Evolutionary conservation across 1,140 invertebrate genomes (phyloP).

Genomic region (Harpegnathos saltator): DNA sequence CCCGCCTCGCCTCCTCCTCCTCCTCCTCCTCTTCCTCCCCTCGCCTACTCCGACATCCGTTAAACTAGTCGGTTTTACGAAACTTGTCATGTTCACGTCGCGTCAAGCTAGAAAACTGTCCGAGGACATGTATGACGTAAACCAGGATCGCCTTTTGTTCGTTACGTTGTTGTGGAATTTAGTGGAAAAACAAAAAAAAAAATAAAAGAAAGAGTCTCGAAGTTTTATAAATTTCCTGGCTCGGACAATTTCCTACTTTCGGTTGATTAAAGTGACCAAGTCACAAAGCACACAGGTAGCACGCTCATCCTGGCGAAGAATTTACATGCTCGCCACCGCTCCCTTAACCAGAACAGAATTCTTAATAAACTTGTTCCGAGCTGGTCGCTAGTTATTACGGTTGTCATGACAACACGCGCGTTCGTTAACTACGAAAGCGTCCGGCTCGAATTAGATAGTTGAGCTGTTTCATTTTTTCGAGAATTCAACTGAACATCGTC

Average conservation of each 20-base stretch:
- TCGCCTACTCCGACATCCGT: slow-evolving; percentile 9
- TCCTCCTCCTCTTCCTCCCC: too few species aligned
- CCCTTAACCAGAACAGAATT: not conserved
- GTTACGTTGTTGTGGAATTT: not conserved
- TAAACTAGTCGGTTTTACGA: slow-evolving; percentile 34
- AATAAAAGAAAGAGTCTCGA: slow-evolving; percentile 14
- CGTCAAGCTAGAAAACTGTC: slow-evolving; percentile 46
- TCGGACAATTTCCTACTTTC: slow-evolving; percentile 45
- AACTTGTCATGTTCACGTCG: slow-evolving; percentile 31
- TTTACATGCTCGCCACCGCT: not conserved
- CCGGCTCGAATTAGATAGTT: not conserved
- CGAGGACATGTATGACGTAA: slow-evolving; percentile 42
- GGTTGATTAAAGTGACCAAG: slow-evolving; percentile 23
- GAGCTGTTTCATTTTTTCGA: not conserved
- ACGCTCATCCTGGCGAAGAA: not conserved
- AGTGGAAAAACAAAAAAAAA: too few species aligned
- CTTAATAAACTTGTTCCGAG: slow-evolving; percentile 22
- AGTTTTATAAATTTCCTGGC: slow-evolving; percentile 48
- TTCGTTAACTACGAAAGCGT: not conserved
- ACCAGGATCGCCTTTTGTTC: slow-evolving; percentile 29
- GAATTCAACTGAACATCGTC: too few species aligned
- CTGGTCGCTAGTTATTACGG: not conserved
- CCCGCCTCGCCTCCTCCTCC: too few species aligned
- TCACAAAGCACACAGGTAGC: slow-evolving; percentile 12
- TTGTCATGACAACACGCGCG: not conserved